Percentiles rank a stretch among this genome's conserved stretches.
phyloP scores from a whole-genome alignment of 64 coral and sea anemone genomes.

The Porites australiensis region DNA sequence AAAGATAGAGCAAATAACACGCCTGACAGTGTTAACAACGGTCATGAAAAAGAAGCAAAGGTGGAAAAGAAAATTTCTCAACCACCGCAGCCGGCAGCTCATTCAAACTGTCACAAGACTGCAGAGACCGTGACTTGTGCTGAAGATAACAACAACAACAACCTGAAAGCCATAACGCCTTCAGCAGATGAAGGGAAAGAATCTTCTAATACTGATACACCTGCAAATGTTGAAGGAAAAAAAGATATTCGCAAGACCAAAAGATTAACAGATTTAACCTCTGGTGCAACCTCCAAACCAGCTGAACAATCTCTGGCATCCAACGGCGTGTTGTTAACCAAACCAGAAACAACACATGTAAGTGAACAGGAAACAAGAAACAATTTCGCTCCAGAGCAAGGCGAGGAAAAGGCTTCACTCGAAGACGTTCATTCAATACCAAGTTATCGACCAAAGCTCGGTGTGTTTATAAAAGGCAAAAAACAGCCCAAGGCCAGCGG shows the following conservation, averaged over 20 bases:
- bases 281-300: not conserved
- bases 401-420: not conserved
- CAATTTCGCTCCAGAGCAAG: not conserved
- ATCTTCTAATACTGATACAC: not conserved
- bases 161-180: not conserved
- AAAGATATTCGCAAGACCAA: not conserved
- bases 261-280: not conserved
- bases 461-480: not conserved
- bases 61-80: too few species aligned
- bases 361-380: not conserved
- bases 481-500: not conserved
- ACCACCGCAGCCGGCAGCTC: too few species aligned
- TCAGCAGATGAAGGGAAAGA: not conserved
- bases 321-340: not conserved
- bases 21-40: too few species aligned
- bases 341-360: not conserved
- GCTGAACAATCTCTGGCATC: not conserved
- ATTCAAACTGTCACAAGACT: too few species aligned
- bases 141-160: not conserved
- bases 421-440: not conserved
- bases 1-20: too few species aligned
- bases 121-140: not conserved
- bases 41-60: too few species aligned
- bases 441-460: not conserved
- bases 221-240: not conserved